phyloP scores from a whole-genome alignment of 2,797 vertebrate genomes.

The Acomys russatus region DNA sequence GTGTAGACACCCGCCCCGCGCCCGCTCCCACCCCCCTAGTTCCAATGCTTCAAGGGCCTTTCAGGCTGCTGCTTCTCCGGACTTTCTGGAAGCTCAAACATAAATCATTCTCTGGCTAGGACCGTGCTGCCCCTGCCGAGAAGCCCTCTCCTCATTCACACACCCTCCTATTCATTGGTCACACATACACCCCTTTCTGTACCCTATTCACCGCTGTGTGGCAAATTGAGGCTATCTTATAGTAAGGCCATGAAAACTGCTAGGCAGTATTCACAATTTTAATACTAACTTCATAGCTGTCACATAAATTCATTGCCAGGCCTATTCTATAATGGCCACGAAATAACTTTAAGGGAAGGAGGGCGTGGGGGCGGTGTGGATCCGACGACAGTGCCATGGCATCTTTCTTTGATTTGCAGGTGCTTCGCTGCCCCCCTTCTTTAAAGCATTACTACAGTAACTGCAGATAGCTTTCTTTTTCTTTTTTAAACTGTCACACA shows the following conservation, averaged over 20 bases:
- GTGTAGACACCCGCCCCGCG: not conserved
- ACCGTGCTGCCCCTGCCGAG: not conserved
- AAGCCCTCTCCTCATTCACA: slow-evolving; percentile 2
- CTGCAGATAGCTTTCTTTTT: slow-evolving; percentile 79
- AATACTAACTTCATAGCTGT: slow-evolving; percentile 92
- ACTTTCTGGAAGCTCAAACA: slow-evolving; percentile 80
- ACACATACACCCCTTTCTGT: not conserved
- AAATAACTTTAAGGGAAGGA: slow-evolving; percentile 79
- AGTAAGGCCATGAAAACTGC: slow-evolving; percentile 73
- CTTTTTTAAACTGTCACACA: slow-evolving; percentile 73
- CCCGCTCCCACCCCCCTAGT: slow-evolving; percentile 1
- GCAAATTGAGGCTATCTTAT: slow-evolving; percentile 85
- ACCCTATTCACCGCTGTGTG: slow-evolving; percentile 83
- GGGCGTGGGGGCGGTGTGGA: slow-evolving; percentile 67
- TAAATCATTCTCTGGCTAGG: slow-evolving; percentile 73
- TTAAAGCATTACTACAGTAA: slow-evolving; percentile 88
- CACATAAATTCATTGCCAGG: slow-evolving; percentile 90
- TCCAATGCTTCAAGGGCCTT: not conserved
- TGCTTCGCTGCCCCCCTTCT: slow-evolving; percentile 80
- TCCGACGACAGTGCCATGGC: slow-evolving; percentile 81
- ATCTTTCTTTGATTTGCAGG: slow-evolving; percentile 89
- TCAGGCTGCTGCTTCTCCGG: slow-evolving; percentile 65
- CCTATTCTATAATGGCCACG: slow-evolving; percentile 83
- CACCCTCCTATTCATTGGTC: slow-evolving; percentile 28
- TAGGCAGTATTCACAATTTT: slow-evolving; percentile 89